Evolutionary conservation across 1,140 invertebrate species (phyloP).

Genomic region (Oreohelix idahoensis): DNA sequence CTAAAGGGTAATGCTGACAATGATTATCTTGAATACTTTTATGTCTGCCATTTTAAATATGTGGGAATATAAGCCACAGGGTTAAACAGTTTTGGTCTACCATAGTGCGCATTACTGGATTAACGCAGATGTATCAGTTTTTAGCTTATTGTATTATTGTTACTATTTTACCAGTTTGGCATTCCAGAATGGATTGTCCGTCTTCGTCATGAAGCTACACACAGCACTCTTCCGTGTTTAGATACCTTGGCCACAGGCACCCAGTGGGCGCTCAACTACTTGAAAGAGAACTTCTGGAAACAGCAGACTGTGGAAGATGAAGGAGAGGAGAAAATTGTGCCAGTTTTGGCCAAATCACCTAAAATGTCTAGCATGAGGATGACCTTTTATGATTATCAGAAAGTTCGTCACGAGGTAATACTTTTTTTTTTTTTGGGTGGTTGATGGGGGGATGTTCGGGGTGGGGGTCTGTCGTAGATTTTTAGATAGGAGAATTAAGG

Average conservation of each 20-base stretch:
- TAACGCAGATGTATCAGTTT: too few relatives aligned
- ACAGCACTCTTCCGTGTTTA: slow-evolving; percentile 43
- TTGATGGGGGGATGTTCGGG: too few relatives aligned
- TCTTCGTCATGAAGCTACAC: slow-evolving; percentile 49
- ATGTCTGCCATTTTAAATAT: too few relatives aligned
- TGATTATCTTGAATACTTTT: too few relatives aligned
- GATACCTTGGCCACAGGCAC: slow-evolving; percentile 43
- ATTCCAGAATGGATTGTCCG: slow-evolving; percentile 54
- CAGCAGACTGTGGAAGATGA: slow-evolving; percentile 1
- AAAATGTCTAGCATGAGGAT: neutral
- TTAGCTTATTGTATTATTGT: neutral
- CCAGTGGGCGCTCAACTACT: slow-evolving; percentile 42
- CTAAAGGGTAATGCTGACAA: too few relatives aligned
- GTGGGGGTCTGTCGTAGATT: too few relatives aligned
- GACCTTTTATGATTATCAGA: slow-evolving; percentile 33
- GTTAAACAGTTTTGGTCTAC: too few relatives aligned
- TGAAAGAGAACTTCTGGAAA: slow-evolving; percentile 52
- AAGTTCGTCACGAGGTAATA: slow-evolving; percentile 26
- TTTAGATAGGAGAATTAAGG: too few relatives aligned
- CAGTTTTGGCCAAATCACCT: neutral
- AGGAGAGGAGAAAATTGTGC: neutral
- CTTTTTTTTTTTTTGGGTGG: neutral
- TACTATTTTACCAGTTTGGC: slow-evolving; percentile 47
- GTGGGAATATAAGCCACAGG: too few relatives aligned
- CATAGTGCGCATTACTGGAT: too few relatives aligned